Percentiles rank a stretch among this genome's conserved stretches.
Conservation (phyloP, 2,113 vertebrate genomes). For the Pseudopodoces humilis region DNA sequence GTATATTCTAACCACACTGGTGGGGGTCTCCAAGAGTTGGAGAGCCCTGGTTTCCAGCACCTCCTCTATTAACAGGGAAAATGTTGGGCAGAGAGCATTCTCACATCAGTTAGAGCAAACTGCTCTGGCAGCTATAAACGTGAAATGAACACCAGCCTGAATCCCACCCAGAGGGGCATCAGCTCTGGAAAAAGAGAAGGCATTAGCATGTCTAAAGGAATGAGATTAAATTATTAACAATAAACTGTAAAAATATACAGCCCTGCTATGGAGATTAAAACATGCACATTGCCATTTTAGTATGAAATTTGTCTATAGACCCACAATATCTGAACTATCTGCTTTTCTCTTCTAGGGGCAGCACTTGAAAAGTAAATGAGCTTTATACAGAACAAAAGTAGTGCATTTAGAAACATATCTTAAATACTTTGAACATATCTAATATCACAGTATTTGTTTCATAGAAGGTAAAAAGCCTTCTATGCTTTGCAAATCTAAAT, state of each 20-base stretch:
- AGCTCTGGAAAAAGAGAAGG: not conserved
- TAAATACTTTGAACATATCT: not conserved
- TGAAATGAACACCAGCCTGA: not conserved
- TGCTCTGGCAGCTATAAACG: not conserved
- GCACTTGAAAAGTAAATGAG: not conserved
- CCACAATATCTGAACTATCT: not conserved
- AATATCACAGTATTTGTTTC: not conserved
- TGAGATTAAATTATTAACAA: not conserved
- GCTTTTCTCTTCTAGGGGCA: not conserved
- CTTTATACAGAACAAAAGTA: not conserved
- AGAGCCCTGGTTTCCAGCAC: not conserved
- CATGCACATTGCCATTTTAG: not conserved
- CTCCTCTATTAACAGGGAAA: not conserved
- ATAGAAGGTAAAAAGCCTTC: not conserved
- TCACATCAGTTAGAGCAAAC: not conserved
- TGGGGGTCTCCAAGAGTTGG: not conserved
- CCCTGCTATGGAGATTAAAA: not conserved
- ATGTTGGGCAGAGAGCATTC: not conserved
- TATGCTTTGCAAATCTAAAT: not conserved
- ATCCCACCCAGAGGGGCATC: not conserved
- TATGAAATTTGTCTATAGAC: not conserved
- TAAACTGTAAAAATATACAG: not conserved
- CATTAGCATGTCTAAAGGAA: not conserved
- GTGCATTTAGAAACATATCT: not conserved
- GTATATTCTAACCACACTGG: not conserved